A percentile compares a stretch with the other conserved stretches of the same genome.
These are phyloP conservation scores for Megaleporinus macrocephalus DNA, from an alignment of 2,113 vertebrate genomes.

Conservation along the genomic window DNA sequence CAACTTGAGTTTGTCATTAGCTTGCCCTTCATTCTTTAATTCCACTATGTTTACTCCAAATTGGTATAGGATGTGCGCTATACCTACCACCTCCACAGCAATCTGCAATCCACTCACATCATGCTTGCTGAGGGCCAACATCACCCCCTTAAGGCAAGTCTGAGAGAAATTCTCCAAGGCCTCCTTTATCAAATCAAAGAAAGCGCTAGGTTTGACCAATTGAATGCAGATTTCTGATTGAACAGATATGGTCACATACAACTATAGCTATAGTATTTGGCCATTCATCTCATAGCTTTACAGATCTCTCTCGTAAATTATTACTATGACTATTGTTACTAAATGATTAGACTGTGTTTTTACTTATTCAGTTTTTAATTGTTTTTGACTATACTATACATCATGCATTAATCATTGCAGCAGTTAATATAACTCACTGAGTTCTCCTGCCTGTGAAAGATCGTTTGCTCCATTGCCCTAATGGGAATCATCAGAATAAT, in stretches of 20 bases:
- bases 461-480: too few species aligned
- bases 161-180: neutral
- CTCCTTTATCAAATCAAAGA: neutral
- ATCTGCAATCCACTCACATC: neutral
- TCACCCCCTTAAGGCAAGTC: neutral
- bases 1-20: conserved; percentile 11
- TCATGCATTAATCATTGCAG: too few species aligned
- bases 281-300: too few species aligned
- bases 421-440: too few species aligned
- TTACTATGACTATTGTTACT: too few species aligned
- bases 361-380: too few species aligned
- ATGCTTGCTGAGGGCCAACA: neutral
- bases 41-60: neutral
- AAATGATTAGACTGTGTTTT: too few species aligned
- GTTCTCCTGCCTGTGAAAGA: too few species aligned
- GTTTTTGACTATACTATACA: too few species aligned
- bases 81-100: neutral
- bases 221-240: neutral
- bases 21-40: neutral
- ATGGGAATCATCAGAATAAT: too few species aligned
- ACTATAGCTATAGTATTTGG: too few species aligned
- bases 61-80: neutral
- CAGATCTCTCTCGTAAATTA: too few species aligned
- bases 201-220: neutral
- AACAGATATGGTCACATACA: neutral